These are phyloP conservation scores for Mythimna impura DNA, from an alignment of 2,888 invertebrate species.

Conservation along the genomic window DNA sequence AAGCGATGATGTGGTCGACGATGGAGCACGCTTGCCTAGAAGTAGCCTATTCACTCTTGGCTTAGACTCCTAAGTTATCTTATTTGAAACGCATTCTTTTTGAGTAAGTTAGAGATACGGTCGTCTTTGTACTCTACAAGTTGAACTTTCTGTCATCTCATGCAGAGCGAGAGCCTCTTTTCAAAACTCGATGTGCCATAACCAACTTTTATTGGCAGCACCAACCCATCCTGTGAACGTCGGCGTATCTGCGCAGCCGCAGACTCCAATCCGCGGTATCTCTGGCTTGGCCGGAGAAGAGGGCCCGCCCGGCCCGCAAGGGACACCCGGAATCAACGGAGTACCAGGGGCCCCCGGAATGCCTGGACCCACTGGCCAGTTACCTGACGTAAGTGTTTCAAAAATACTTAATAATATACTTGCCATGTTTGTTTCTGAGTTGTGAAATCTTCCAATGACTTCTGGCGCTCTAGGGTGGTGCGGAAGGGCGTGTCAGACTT, in stretches of 20 bases:
- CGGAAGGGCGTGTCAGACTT: no score
- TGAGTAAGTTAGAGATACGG: no score
- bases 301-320: slow-evolving; percentile 91
- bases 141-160: no score
- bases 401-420: background rate
- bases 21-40: no score
- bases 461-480: no score
- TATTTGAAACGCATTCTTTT: no score
- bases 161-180: no score
- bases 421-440: background rate
- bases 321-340: slow-evolving; percentile 91
- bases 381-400: slow-evolving; percentile 91
- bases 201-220: slow-evolving; percentile 44
- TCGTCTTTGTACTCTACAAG: no score
- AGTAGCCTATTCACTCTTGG: no score
- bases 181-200: background rate
- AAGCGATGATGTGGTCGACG: no score
- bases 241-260: slow-evolving; percentile 61
- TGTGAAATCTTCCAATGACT: no score
- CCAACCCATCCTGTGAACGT: slow-evolving; percentile 67
- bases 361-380: slow-evolving; percentile 93
- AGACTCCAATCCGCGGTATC: slow-evolving; percentile 86
- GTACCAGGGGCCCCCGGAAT: slow-evolving; percentile 92
- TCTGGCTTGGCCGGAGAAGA: slow-evolving; percentile 89
- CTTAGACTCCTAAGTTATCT: no score